Conservation (phyloP, 2,888 invertebrate genomes). For the Chirona hameri region DNA sequence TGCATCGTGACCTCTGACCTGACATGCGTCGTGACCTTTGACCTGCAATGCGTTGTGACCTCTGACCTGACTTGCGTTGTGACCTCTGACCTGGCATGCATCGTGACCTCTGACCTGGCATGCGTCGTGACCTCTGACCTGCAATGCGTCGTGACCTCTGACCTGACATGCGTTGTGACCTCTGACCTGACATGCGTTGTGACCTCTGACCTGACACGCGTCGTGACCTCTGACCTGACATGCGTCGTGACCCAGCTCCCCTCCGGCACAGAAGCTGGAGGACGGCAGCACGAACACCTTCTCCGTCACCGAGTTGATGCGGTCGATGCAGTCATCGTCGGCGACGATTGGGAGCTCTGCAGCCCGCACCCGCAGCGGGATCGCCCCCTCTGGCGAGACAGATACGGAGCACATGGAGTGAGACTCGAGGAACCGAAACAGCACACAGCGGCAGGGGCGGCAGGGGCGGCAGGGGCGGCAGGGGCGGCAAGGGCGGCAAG, state of each 20-base stretch:
- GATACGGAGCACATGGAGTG: no score
- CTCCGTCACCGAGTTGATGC: slow-evolving; percentile 90
- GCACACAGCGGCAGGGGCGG: not conserved
- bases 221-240: slow-evolving; percentile 66
- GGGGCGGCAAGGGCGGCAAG: no score
- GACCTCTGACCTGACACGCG: not conserved
- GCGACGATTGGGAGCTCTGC: slow-evolving; percentile 89
- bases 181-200: not conserved
- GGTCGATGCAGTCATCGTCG: slow-evolving; percentile 87
- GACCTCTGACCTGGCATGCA: slow-evolving; percentile 73
- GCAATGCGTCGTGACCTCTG: slow-evolving; percentile 40
- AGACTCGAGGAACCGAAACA: no score
- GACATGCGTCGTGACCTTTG: slow-evolving; percentile 81
- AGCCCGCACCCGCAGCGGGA: slow-evolving; percentile 81
- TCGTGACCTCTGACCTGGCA: slow-evolving; percentile 45
- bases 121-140: not conserved
- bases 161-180: slow-evolving; percentile 57
- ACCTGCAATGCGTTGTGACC: no score
- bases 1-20: slow-evolving; percentile 55
- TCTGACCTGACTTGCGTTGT: not conserved
- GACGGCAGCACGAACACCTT: slow-evolving; percentile 90
- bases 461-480: not conserved
- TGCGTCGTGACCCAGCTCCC: slow-evolving; percentile 87
- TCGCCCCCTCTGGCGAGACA: slow-evolving; percentile 69
- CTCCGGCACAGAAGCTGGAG: slow-evolving; percentile 90